These are phyloP conservation scores for Amiota communis DNA, from an alignment of 2,888 invertebrate species.

Conservation along the genomic window DNA sequence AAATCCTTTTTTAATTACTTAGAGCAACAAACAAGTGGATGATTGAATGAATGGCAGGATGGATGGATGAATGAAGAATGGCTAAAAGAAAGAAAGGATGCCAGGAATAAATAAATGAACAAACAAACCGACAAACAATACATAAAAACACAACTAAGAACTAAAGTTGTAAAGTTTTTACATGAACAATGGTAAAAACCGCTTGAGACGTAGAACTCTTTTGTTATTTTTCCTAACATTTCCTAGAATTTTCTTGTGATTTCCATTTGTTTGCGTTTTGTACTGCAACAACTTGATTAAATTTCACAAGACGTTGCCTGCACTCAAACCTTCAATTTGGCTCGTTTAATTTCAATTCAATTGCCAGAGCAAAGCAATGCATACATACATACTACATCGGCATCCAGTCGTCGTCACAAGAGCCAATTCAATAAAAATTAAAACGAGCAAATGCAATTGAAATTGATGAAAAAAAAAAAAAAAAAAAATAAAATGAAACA, in stretches of 20 bases:
- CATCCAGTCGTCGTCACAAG: constrained; percentile 45
- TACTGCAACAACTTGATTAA: constrained; percentile 56
- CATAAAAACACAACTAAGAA: constrained; percentile 7
- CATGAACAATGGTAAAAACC: constrained; percentile 54
- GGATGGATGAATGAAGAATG: too few species aligned
- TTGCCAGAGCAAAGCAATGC: constrained; percentile 49
- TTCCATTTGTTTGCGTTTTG: constrained; percentile 10
- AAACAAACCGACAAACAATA: not conserved
- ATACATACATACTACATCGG: too few species aligned
- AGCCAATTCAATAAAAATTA: constrained; percentile 65
- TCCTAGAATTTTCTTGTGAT: constrained; percentile 3
- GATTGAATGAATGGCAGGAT: too few species aligned
- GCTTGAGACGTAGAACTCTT: constrained; percentile 62
- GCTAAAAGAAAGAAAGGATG: too few species aligned
- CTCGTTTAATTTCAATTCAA: constrained; percentile 66
- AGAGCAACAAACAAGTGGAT: constrained; percentile 20
- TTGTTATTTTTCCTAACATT: not conserved
- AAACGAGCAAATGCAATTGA: constrained; percentile 43
- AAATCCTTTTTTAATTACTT: constrained; percentile 41
- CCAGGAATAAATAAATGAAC: not conserved
- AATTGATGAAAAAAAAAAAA: constrained; percentile 2
- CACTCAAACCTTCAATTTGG: constrained; percentile 60
- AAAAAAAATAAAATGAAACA: too few species aligned
- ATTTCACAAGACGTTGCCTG: constrained; percentile 54
- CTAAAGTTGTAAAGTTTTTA: constrained; percentile 25